These are phyloP conservation scores for Saccostrea echinata DNA, from an alignment of 1,140 invertebrate species.

Conservation along the genomic window DNA sequence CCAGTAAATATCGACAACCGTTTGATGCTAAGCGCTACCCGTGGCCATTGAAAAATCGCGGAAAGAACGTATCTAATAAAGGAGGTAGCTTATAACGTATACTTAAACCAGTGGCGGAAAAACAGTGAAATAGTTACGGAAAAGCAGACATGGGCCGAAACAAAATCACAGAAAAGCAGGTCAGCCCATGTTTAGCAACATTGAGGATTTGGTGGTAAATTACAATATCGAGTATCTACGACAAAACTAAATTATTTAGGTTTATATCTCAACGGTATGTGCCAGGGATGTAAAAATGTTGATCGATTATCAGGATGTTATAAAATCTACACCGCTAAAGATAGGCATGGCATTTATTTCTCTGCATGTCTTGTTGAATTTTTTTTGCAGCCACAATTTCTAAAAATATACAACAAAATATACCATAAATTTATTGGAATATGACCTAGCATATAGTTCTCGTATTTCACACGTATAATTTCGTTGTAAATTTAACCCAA, in stretches of 20 bases:
- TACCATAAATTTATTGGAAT: constrained; percentile 10
- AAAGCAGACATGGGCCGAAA: too few relatives aligned
- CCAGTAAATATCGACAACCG: too few relatives aligned
- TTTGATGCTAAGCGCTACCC: too few relatives aligned
- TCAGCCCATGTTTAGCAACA: too few relatives aligned
- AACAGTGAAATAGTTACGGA: too few relatives aligned
- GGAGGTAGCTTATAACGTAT: too few relatives aligned
- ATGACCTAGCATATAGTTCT: background rate
- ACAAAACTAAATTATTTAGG: background rate
- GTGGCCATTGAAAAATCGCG: too few relatives aligned
- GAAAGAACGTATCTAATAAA: too few relatives aligned
- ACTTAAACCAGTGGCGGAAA: too few relatives aligned
- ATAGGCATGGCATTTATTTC: background rate
- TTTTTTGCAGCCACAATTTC: background rate
- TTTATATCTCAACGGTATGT: background rate
- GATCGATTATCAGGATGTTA: background rate
- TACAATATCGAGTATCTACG: too few relatives aligned
- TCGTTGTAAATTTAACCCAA: constrained; percentile 28
- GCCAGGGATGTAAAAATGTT: background rate
- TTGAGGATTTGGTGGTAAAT: too few relatives aligned
- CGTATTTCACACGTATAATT: background rate
- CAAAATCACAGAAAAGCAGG: too few relatives aligned
- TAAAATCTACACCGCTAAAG: background rate
- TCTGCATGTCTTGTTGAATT: background rate
- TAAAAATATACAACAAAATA: background rate